Evolutionary conservation across 2,797 vertebrate species (phyloP), one percentile per base, ranked within the genome.

Genomic region (Enteromius anoplus): DNA sequence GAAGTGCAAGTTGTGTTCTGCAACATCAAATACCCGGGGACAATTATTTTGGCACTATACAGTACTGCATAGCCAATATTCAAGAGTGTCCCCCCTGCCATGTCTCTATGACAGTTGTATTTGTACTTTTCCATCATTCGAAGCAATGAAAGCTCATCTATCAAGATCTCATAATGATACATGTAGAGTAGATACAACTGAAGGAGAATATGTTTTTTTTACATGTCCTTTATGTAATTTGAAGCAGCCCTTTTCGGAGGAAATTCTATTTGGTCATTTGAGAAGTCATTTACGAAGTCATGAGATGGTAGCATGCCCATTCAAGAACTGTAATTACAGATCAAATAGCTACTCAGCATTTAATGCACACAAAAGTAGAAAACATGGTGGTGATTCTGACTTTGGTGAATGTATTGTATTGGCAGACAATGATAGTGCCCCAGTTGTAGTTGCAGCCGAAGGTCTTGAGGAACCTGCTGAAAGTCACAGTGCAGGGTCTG

Each of bases 281-380:
- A 82, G 75, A 76, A 75, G 69, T 62, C 68, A 85, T 68, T 86
- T 85, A 75, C 32, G 49, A 78, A 86, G 47, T n/a, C 75, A 83
- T 81, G 84, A 85, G 32, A 83, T 83, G 51, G 81, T 84, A 32
- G 66, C 34, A 37, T 85, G 85, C 34, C 69, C 49, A 45, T 85
- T 83, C 23, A 83, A 75, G 68, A 75, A 75, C 69, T 83, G 85
- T 62, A 85, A 69, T 23, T 85, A 83, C 55, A 7, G 34, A 15
- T 84, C 82, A 81, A 87, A 87, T 87, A 42, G 66, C 2, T 86
- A 79, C 42, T 84, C 81, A 11, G 64, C 75, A 11, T 80, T 86
- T 58, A 85, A 86, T n/a, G 51, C 85, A 70, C 82, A 88, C 49
- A 86, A 83, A 71, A 87, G 81, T 73, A 86, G 79, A 79, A 65